phyloP scores from a whole-genome alignment of 1,140 invertebrate genomes.

The Triops longicaudatus region DNA sequence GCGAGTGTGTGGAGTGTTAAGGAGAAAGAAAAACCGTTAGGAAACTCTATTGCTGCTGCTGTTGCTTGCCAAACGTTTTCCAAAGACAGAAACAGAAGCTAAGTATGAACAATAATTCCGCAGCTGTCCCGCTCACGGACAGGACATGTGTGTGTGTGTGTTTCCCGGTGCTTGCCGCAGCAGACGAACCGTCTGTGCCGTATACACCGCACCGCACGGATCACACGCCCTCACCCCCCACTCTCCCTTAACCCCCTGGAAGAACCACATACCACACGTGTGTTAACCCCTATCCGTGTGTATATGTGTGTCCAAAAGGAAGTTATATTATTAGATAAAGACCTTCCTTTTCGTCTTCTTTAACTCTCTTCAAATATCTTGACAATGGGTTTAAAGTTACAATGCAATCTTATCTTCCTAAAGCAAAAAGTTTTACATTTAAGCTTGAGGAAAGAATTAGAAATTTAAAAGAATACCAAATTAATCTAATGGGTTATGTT shows the following conservation, averaged over 20 bases:
- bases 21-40: background rate
- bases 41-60: background rate
- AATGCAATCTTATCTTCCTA: too few species aligned
- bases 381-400: too few species aligned
- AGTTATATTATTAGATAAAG: slow-evolving; percentile 13
- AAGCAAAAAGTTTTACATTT: too few species aligned
- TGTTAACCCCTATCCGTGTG: background rate
- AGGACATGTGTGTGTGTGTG: slow-evolving; percentile 6
- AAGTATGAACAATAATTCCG: slow-evolving; percentile 12
- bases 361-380: too few species aligned
- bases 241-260: background rate
- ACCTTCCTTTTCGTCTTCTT: background rate
- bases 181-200: background rate
- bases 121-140: slow-evolving; percentile 13
- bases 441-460: too few species aligned
- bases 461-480: too few species aligned
- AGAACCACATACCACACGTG: slow-evolving; percentile 10
- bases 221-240: too few species aligned
- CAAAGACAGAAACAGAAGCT: slow-evolving; percentile 1
- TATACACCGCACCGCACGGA: background rate
- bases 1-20: background rate
- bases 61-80: background rate
- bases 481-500: too few species aligned
- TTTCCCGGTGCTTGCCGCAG: background rate
- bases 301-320: background rate